A percentile compares a stretch with the other conserved stretches of the same genome.
Conservation (phyloP, 2,113 vertebrate genomes). For the Pseudopodoces humilis region DNA sequence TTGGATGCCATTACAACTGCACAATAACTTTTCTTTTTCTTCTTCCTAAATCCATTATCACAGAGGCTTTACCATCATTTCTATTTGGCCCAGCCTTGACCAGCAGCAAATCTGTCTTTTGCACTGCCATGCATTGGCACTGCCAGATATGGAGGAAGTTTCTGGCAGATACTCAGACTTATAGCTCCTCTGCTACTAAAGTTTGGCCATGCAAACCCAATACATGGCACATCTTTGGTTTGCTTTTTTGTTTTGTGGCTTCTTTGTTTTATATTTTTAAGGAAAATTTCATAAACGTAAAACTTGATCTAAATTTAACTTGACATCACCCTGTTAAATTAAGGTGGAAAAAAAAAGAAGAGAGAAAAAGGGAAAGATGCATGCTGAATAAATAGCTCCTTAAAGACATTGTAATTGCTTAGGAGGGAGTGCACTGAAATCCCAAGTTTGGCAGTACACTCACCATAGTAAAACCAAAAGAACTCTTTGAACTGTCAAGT, state of each 20-base stretch:
- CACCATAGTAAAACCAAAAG: neutral
- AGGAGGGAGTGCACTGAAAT: neutral
- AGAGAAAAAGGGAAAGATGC: neutral
- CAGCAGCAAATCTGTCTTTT: accelerated
- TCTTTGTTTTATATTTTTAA: neutral
- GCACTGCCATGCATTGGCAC: neutral
- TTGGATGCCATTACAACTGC: neutral
- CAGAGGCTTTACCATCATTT: accelerated
- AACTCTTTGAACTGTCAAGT: neutral
- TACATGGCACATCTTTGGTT: accelerated
- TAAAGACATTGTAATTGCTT: neutral
- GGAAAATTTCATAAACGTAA: neutral
- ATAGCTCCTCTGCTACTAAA: neutral
- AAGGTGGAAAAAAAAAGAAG: neutral
- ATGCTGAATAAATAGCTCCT: neutral
- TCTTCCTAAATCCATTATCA: neutral
- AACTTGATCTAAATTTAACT: neutral
- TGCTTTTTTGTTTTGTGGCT: neutral
- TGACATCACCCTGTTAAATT: neutral
- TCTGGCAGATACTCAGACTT: neutral
- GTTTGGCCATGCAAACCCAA: neutral
- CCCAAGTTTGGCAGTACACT: neutral
- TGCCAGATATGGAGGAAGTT: neutral
- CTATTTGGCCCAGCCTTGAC: neutral
- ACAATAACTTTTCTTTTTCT: neutral